A percentile compares a stretch with the other conserved stretches of the same genome.
Conservation (phyloP, 2,113 vertebrate genomes). For the Ochotona princeps region DNA sequence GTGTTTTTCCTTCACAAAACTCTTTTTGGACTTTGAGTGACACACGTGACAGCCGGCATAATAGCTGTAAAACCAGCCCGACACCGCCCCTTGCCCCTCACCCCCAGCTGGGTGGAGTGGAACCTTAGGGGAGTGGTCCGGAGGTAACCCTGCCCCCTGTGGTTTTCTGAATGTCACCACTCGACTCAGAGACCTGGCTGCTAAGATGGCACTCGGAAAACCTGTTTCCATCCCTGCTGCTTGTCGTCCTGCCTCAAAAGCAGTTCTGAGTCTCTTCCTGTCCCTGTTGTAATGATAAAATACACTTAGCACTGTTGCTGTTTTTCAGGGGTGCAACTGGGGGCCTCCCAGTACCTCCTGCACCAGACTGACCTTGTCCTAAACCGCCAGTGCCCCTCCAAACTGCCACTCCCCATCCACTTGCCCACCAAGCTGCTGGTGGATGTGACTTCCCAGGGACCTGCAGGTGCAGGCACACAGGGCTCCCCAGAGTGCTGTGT, state of each 20-base stretch:
- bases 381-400: neutral
- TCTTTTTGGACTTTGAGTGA: neutral
- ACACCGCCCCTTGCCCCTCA: neutral
- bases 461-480: neutral
- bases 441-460: neutral
- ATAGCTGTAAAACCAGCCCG: neutral
- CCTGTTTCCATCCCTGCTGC: neutral
- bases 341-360: neutral
- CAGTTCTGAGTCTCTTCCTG: neutral
- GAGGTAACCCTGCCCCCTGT: neutral
- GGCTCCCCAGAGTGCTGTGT: no score
- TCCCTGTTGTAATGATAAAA: neutral
- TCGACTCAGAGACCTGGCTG: neutral
- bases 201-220: neutral
- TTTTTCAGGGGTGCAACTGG: neutral
- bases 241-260: no score
- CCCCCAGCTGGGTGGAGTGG: no score
- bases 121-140: neutral
- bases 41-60: neutral
- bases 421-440: neutral
- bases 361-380: no score
- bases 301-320: neutral
- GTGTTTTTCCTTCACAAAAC: neutral
- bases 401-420: neutral
- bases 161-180: slow-evolving; percentile 21